Base-by-base conservation (phyloP, 1,140 invertebrate genomes). In the Epicauta chinensis region DNA sequence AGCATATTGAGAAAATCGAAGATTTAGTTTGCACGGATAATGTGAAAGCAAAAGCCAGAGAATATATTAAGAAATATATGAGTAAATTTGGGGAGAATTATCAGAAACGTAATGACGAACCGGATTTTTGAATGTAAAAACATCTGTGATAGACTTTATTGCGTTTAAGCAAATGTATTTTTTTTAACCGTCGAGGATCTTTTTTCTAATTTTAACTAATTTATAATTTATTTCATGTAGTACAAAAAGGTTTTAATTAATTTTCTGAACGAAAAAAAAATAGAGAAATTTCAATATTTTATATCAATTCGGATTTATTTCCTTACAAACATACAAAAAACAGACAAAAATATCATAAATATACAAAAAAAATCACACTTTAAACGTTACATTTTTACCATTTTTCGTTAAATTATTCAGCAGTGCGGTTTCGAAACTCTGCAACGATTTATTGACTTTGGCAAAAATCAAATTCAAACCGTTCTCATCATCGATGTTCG, bases 51-150 rank as follows among this genome's bases (percentile, higher is more conserved):
- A 97, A 97, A 75, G 90, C 93, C 1, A 89, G 87, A 69, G 94
- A 95, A 70, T 98, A 91, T 73, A 89, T 98, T 14, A 84, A 82
- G 59, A 96, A 95, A 69, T 98, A 97, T 69, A 98, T 98, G 94
- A 81, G 81, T 6, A 94, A 93, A 72, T 96, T 91, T 74, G 91
- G 86, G 1, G 76, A 81, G 11, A 74, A 81, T 15, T 87, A 87
- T 64, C 74, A 75, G 53, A 76, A 81, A 58, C 77, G 62, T 14
- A 60, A 61, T 16, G 65, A 67, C 48, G 64, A 65, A 37, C 56
- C 62, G 0, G 65, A 67, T n/a, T 56, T 50, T 58, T 58, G 10
- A 12, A 12, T 51, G 6, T 48, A 29, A 17, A 47, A 35, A 32
- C 0, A 29, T 43, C 49, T 51, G 49, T 51, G 49, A 51, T 51